Percentiles rank a stretch among this genome's conserved stretches.
phyloP scores from a whole-genome alignment of 2,113 vertebrate genomes.

The Cygnus atratus region DNA sequence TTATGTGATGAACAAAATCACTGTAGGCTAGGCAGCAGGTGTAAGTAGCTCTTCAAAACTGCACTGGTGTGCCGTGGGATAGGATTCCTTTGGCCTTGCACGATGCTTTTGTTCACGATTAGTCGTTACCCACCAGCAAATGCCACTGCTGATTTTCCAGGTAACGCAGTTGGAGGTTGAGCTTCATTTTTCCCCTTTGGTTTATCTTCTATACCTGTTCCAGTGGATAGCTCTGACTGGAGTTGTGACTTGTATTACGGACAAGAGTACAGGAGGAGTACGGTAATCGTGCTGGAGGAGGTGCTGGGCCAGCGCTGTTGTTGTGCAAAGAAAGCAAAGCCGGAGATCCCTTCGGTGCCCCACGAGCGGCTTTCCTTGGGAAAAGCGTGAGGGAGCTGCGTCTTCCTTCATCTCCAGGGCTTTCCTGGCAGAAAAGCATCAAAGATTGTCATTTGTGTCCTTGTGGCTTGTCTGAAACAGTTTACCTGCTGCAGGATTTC shows the following conservation, averaged over 20 bases:
- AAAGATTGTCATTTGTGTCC: background rate
- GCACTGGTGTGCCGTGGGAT: background rate
- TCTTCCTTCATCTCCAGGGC: background rate
- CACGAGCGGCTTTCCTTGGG: background rate
- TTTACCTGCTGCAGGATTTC: background rate
- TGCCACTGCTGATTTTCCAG: background rate
- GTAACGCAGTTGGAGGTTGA: background rate
- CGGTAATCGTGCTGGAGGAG: background rate
- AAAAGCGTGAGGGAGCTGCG: rapidly evolving
- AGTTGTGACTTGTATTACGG: background rate
- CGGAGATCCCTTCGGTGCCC: background rate
- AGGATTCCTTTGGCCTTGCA: background rate
- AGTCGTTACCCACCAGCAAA: background rate
- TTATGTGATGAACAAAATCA: background rate
- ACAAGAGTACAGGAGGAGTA: background rate
- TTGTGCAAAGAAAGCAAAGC: rapidly evolving
- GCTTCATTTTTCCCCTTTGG: background rate
- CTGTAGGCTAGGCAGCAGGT: background rate
- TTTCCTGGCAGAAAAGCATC: background rate
- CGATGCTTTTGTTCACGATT: background rate
- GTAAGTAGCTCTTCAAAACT: background rate
- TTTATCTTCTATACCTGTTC: background rate
- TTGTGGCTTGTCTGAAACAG: background rate
- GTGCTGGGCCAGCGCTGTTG: background rate
- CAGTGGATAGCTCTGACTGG: background rate